Evolutionary conservation across 2,113 vertebrate genomes (phyloP), one percentile per base, ranked within the genome.

Genomic region (Phrynosoma blainvillii): DNA sequence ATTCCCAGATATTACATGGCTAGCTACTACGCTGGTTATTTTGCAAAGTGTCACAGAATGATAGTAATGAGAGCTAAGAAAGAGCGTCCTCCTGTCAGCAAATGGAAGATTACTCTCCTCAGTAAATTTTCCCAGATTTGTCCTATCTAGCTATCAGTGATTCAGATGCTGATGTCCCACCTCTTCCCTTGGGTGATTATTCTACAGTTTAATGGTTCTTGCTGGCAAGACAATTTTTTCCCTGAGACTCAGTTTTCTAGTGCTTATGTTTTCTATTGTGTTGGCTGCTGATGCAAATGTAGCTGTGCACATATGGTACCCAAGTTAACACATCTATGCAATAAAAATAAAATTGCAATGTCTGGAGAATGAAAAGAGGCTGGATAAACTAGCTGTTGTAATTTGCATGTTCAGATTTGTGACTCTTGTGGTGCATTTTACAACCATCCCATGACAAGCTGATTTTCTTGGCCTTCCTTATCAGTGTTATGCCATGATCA

Each of bases 361-460:
- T 78, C 81, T 88, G 47, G 62, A 84, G 87, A 78, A 84, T 77
- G 81, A 83, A 78, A 42, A 68, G 87, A 78, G 47, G 80, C 74
- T 56, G 87, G 75, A 40, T 71, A 88, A 88, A 84, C 84, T 84
- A 84, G 80, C 73, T 78, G 81, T 78, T n/a, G n/a, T 88, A 66
- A 88, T 88, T 88, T 88, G 87, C 87, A 88, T 88, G 87, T 84
- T 88, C 68, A 88, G 62, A 88, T 88, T 84, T 88, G 81, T 88
- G 87, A 59, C 87, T 88, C 87, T 36, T 70, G 20, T 12, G 47
- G 87, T 77, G 65, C 65, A 11, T 88, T 88, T 88, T 84, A 88
- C 81, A 84, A 73, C 87, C 30, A 10, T 78, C 81, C 81, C n/a
- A 20, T 42, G 73, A 78, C 74, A 78, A 77, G 81, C 62, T 77